Evolutionary conservation across 1,140 invertebrate species (phyloP).

Genomic region (Sesamia nonagrioides): DNA sequence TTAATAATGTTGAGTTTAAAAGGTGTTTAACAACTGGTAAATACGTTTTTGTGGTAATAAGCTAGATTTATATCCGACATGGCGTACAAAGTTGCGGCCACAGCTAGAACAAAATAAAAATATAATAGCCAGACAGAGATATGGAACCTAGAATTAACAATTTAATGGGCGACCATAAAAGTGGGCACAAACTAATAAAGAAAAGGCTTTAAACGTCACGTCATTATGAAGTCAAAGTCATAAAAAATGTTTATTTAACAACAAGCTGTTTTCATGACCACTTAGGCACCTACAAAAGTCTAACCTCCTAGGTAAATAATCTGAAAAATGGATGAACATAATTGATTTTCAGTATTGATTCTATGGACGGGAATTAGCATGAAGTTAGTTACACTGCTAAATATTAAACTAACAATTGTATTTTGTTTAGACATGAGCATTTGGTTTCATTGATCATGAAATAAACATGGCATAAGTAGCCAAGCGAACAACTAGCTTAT

Average conservation of each 20-base stretch:
- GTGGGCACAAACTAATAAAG: background rate
- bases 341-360: background rate
- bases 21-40: too few relatives aligned
- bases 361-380: background rate
- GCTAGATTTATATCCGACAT: too few relatives aligned
- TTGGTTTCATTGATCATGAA: too few relatives aligned
- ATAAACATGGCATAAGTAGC: too few relatives aligned
- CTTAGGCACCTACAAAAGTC: background rate
- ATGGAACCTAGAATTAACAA: background rate
- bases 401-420: too few relatives aligned
- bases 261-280: background rate
- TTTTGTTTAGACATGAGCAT: too few relatives aligned
- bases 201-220: background rate
- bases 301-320: background rate
- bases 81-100: too few relatives aligned
- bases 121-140: background rate
- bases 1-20: too few relatives aligned
- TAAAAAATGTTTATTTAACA: constrained; percentile 9
- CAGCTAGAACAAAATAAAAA: too few relatives aligned
- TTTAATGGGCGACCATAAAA: background rate
- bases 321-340: background rate
- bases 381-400: background rate
- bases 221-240: constrained; percentile 1
- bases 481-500: too few relatives aligned
- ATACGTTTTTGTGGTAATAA: too few relatives aligned